These are phyloP conservation scores for Drosophila affinis DNA, from an alignment of 2,888 invertebrate species.

Conservation along the genomic window DNA sequence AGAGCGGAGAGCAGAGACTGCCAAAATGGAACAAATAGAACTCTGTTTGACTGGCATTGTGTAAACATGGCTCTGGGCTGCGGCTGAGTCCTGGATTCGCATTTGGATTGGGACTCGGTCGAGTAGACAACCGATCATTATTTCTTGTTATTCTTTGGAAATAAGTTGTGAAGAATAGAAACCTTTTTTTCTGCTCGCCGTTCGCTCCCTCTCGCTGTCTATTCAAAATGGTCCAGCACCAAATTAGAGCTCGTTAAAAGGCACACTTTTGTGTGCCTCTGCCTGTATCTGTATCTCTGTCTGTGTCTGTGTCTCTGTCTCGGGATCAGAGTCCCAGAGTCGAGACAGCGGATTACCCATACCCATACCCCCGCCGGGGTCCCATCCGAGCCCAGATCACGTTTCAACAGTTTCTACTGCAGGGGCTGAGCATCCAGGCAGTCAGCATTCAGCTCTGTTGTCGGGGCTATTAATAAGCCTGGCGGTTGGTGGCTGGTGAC, in stretches of 20 bases:
- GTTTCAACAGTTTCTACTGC: constrained; percentile 73
- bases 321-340: constrained; percentile 29
- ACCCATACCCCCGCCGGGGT: constrained; percentile 48
- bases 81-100: constrained; percentile 24
- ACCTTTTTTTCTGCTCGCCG: constrained; percentile 46
- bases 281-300: too few species aligned
- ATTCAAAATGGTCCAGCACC: constrained; percentile 65
- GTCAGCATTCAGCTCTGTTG: constrained; percentile 15
- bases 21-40: constrained; percentile 49
- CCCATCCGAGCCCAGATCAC: constrained; percentile 49
- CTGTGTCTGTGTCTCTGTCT: constrained; percentile 30
- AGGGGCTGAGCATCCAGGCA: constrained; percentile 29
- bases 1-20: not conserved
- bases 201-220: constrained; percentile 26
- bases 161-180: constrained; percentile 51
- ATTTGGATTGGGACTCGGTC: constrained; percentile 42
- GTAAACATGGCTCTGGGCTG: constrained; percentile 46
- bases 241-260: constrained; percentile 78
- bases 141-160: constrained; percentile 57
- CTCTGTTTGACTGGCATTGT: constrained; percentile 52
- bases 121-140: constrained; percentile 62
- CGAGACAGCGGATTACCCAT: constrained; percentile 43
- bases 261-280: constrained; percentile 66
- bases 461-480: constrained; percentile 74
- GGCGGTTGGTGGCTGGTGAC: constrained; percentile 80